Conservation (phyloP, 2,888 invertebrate species). For the Mycalesis mineus region DNA sequence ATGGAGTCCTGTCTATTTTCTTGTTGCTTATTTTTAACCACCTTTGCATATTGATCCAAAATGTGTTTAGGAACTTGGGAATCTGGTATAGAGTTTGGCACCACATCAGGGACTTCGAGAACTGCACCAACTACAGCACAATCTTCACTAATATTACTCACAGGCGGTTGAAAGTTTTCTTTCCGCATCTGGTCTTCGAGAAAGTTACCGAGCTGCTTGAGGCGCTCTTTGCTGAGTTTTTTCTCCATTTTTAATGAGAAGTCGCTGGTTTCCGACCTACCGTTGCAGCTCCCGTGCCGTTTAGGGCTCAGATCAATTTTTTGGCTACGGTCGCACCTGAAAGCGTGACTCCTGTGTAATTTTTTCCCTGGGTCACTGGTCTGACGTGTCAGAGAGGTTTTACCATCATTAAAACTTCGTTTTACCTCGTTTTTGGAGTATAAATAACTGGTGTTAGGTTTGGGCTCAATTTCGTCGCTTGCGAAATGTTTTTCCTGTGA, state of each 20-base stretch:
- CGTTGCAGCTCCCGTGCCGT: constrained; percentile 61
- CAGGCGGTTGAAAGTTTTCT: constrained; percentile 53
- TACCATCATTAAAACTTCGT: constrained; percentile 47
- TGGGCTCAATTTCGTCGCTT: constrained; percentile 32
- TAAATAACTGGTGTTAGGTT: constrained; percentile 63
- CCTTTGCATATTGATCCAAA: constrained; percentile 68
- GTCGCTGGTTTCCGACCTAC: constrained; percentile 59
- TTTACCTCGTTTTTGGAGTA: constrained; percentile 57
- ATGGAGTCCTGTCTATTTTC: constrained; percentile 61
- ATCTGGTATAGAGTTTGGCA: constrained; percentile 53
- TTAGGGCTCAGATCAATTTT: constrained; percentile 53
- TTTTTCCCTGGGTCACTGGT: constrained; percentile 74
- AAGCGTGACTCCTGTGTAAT: constrained; percentile 79
- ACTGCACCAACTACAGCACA: constrained; percentile 34
- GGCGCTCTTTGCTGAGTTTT: constrained; percentile 59
- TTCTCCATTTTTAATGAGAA: constrained; percentile 58
- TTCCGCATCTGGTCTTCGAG: constrained; percentile 68
- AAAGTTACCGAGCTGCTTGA: constrained; percentile 60
- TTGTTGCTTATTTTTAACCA: constrained; percentile 54
- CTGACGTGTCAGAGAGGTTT: constrained; percentile 60
- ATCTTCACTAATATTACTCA: constrained; percentile 7
- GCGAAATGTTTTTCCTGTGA: constrained; percentile 15
- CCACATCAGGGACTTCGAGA: constrained; percentile 34
- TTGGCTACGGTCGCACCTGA: constrained; percentile 73
- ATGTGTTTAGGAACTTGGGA: constrained; percentile 66